phyloP scores from a whole-genome alignment of 2,113 vertebrate species.

The Chinchilla lanigera region DNA sequence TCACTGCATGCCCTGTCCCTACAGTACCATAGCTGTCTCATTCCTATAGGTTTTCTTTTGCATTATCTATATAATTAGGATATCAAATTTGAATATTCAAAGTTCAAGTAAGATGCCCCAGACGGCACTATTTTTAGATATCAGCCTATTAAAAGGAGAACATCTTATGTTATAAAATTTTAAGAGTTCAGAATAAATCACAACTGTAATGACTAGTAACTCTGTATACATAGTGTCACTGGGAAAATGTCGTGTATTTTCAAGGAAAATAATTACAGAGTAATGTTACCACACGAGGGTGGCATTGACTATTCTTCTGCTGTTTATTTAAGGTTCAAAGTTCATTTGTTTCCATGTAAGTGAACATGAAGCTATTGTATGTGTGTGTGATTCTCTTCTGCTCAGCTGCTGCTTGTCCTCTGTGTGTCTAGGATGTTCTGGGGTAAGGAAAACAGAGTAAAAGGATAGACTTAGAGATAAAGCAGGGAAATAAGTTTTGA shows the following conservation, averaged over 20 bases:
- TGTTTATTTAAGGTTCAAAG: neutral
- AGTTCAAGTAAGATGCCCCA: neutral
- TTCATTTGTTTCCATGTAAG: neutral
- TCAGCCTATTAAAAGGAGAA: constrained; percentile 30
- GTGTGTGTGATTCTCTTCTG: neutral
- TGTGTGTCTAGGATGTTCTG: neutral
- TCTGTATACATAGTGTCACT: neutral
- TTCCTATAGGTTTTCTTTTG: neutral
- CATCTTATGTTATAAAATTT: neutral
- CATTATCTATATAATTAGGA: constrained; percentile 1
- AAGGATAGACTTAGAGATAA: neutral
- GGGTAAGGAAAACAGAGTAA: neutral
- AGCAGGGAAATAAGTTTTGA: neutral
- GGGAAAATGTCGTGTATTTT: constrained; percentile 35
- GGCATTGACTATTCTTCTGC: neutral
- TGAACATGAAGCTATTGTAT: neutral
- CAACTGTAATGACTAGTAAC: neutral
- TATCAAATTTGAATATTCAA: constrained; percentile 51
- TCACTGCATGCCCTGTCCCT: neutral
- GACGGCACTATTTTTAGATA: constrained; percentile 26
- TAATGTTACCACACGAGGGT: neutral
- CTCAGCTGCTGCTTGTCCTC: neutral
- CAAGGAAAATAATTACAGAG: neutral
- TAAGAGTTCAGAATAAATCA: neutral
- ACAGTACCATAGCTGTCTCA: neutral